phyloP scores from a whole-genome alignment of 2,113 vertebrate species.

The Synchiropus splendidus region DNA sequence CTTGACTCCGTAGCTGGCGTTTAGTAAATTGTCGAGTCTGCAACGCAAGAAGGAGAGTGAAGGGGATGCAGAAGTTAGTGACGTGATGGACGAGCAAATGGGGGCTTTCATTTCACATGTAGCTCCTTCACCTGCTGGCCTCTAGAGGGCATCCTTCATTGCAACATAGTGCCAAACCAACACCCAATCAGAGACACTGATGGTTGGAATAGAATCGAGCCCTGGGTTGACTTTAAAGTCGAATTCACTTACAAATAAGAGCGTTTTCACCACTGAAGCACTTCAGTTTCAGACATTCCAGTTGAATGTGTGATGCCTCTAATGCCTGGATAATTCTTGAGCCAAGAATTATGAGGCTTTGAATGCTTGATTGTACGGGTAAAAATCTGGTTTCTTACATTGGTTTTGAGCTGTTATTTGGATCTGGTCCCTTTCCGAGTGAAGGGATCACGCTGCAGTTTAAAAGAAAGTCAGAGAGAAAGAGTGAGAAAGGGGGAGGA shows the following conservation, averaged over 20 bases:
- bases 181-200: constrained; percentile 36
- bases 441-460: constrained; percentile 63
- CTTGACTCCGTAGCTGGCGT: constrained; percentile 96
- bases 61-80: constrained; percentile 74
- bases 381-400: constrained; percentile 63
- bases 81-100: constrained; percentile 57
- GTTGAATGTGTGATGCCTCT: background rate
- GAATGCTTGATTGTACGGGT: constrained; percentile 32
- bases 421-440: constrained; percentile 61
- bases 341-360: constrained; percentile 28
- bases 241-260: no score
- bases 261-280: no score
- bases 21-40: constrained; percentile 98
- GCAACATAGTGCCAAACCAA: constrained; percentile 36
- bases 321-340: constrained; percentile 11
- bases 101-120: constrained; percentile 63
- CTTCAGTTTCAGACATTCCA: no score
- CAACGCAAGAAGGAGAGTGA: constrained; percentile 74
- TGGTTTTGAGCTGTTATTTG: constrained; percentile 67
- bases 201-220: constrained; percentile 26
- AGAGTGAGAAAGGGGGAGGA: constrained; percentile 51
- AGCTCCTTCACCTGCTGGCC: constrained; percentile 41
- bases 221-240: constrained; percentile 9
- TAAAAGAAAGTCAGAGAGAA: constrained; percentile 62
- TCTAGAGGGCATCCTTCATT: constrained; percentile 14